Base-by-base conservation (phyloP, 2,113 vertebrate species). In the Fukomys damarensis region DNA sequence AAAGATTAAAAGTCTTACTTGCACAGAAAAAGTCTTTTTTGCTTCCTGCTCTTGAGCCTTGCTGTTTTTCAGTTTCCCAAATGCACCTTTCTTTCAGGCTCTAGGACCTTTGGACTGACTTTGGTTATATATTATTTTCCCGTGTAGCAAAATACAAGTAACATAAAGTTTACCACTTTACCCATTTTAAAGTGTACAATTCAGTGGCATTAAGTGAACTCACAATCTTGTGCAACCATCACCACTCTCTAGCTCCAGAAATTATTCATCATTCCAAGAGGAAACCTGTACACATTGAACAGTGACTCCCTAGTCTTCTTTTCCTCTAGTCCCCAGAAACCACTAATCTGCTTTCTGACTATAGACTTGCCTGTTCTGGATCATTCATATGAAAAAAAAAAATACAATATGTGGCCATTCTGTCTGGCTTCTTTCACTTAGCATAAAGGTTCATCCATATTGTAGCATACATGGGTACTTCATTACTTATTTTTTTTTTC, bases 381-480 rank as follows among this genome's bases (percentile, higher is more conserved):
- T 52, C 63, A 19, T 63, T 84, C 30, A 93, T n/a, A 84, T 61
- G 81, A n/a, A 92, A 79, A 65, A 5, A 17, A 79, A 35, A 38
- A 54, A 90, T 14, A 63, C 5, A 89, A 41, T 66, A 30, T 76
- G 14, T 26, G 54, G 13, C 65, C 66, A 72, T 93, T 66, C 46
- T 79, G 28, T 74, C 84, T 89, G 74, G 54, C 28, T 95, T 96
- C 63, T 88, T 93, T 77, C 84, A 79, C 46, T 92, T 26, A 80
- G 46, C 54, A 74, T 63, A 89, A 92, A 93, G 80, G 19, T 79
- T 89, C 54, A 70, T 59, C 32, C 65, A 79, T 56, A 38, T 80
- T 79, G 1, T 88, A 65, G 0, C 17, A 81, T 38, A 46, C 13
- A 52, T 28, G 22, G 22, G 38, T 30, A 49, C 26, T 81, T 22